phyloP scores from a whole-genome alignment of 2,113 vertebrate species.

The Campylomormyrus tamandua region DNA sequence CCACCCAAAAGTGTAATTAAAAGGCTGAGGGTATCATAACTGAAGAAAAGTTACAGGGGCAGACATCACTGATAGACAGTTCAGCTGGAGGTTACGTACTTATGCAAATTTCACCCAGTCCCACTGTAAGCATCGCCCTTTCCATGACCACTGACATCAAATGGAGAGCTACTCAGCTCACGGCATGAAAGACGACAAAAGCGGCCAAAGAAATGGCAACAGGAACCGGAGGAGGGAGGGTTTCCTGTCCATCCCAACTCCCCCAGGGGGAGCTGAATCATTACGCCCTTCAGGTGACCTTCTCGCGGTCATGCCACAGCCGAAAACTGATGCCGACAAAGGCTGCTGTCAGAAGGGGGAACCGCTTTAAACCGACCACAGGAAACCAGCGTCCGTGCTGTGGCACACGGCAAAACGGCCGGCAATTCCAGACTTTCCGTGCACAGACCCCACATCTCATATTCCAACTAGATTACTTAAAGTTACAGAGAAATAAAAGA shows the following conservation, averaged over 20 bases:
- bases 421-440: neutral
- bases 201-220: neutral
- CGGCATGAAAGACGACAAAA: neutral
- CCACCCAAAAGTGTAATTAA: neutral
- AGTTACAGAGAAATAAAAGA: neutral
- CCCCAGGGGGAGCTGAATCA: slow-evolving; percentile 3
- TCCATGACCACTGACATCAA: neutral
- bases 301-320: neutral
- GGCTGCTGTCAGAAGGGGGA: neutral
- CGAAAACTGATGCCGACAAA: neutral
- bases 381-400: neutral
- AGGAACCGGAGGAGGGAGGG: neutral
- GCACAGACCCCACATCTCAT: neutral
- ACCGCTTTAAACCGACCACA: neutral
- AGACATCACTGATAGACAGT: neutral
- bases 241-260: neutral
- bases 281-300: neutral
- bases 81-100: neutral
- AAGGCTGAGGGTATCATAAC: neutral
- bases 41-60: neutral
- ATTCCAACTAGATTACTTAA: neutral
- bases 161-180: neutral
- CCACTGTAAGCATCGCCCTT: neutral
- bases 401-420: neutral
- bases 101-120: neutral